Base-by-base conservation (phyloP, 2,797 vertebrate species). In the Chelidonichthys spinosus region DNA sequence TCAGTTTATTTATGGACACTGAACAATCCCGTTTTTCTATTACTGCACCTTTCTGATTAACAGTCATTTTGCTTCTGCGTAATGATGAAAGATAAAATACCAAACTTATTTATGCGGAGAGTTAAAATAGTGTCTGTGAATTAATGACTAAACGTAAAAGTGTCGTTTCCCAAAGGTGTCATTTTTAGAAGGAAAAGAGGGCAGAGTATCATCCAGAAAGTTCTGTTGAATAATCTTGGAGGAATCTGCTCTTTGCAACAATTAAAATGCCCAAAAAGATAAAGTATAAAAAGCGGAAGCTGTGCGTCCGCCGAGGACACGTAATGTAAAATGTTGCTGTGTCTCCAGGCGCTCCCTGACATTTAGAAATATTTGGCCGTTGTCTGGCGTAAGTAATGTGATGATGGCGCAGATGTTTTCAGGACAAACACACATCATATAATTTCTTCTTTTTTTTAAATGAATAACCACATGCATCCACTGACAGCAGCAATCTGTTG, bases 401-500 rank as follows among this genome's bases (percentile, higher is more conserved):
- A 84, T 11, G 76, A 75, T 63, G 61, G 80, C 49, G 17, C 84
- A 87, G 84, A 82, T 89, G 86, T 83, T 81, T 74, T 52, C 43
- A 61, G 69, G 36, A 25, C 52, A 69, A 66, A 82, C 63, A 59
- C 42, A 18, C 9, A 50, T 18, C 66, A 43, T 58, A 69, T 85
- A 44, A 32, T 73, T 81, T 82, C 49, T 63, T 70, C 5, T 18
- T 37, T 39, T 5, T n/a, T 11, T 15, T 32, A 25, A 25, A 14
- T 42, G 5, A 72, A 70, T 81, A 65, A 88, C 44, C 78, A 39
- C 78, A 62, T 33, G 58, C 83, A 59, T 46, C 7, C 36, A 17
- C 32, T 40, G 69, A 83, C 67, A 72, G 79, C 72, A 55, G 67
- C 82, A 78, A 69, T 82, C 83, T 86, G 84, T 76, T 79, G 61